phyloP scores from a whole-genome alignment of 2,797 vertebrate genomes.

The Chanos chanos region DNA sequence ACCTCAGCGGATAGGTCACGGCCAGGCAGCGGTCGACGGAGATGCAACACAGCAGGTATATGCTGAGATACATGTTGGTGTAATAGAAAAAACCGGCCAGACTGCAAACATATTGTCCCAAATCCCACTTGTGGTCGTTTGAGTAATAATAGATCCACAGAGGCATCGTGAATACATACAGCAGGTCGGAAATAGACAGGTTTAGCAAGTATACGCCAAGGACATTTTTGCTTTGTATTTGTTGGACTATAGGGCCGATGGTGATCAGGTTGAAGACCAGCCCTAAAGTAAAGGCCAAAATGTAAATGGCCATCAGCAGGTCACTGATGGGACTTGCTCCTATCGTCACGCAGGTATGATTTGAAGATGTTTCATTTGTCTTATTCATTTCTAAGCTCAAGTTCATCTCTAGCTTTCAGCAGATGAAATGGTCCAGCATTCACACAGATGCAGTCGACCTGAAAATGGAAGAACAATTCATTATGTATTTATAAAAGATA shows the following conservation, averaged over 20 bases:
- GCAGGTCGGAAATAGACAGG: conserved; percentile 71
- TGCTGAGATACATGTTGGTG: conserved; percentile 79
- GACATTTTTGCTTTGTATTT: conserved; percentile 64
- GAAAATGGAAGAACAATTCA: too few species aligned
- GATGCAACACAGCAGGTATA: conserved; percentile 76
- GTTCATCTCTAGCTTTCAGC: not conserved
- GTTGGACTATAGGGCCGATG: conserved; percentile 65
- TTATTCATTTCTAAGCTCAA: not conserved
- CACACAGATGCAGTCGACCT: too few species aligned
- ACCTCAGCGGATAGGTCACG: conserved; percentile 64
- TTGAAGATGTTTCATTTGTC: too few species aligned
- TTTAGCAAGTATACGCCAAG: conserved; percentile 72
- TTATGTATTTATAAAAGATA: too few species aligned
- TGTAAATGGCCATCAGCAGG: conserved; percentile 69
- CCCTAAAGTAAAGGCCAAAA: conserved; percentile 66
- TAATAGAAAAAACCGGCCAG: conserved; percentile 76
- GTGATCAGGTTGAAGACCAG: conserved; percentile 70
- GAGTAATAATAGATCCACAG: conserved; percentile 76
- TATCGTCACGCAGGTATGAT: conserved; percentile 51
- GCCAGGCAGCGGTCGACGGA: conserved; percentile 76
- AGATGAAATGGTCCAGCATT: too few species aligned
- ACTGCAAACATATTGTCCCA: conserved; percentile 52
- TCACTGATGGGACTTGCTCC: conserved; percentile 38
- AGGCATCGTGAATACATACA: conserved; percentile 73
- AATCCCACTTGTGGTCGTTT: conserved; percentile 62